Base-by-base conservation (phyloP, 2,113 vertebrate genomes). In the Antennarius striatus region DNA sequence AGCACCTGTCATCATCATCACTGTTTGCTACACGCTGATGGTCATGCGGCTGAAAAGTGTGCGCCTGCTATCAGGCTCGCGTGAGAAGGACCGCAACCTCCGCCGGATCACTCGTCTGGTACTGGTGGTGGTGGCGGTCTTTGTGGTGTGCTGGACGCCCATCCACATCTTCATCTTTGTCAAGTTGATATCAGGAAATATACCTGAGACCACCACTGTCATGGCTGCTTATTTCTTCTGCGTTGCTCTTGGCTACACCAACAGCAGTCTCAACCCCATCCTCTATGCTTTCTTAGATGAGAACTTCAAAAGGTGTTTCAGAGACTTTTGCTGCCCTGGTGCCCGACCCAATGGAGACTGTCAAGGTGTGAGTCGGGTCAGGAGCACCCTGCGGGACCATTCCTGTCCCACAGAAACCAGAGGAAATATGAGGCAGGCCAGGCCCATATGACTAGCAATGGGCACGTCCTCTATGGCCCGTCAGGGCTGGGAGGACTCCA, bases 361-460 rank as follows among this genome's bases (percentile, higher is more conserved):
- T 11, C 93, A 93, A 56, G 93, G 89, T 32, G 91, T 92, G 46
- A 95, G 87, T 68, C 91, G 94, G 65, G 93, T 96, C 65, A 91
- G 94, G 79, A 98, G 93, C 84, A 95, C 94, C 0, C 77, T 96
- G 15, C 90, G 95, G 16, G 94, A 96, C 57, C 92, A 95, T 0
- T 71, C 95, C 0, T 96, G 94, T 61, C 93, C 93, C 0, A 85
- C 92, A 0, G 94, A 93, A 4, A 13, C 63, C 82, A 68, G 87
- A 85, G 73, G 84, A 40, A 73, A 91, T 30, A 9, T 84, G 82
- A 85, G 86, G 83, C 77, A 77, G 45, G 94, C 94, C 68, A 94
- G 95, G 67, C 93, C 95, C 0, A 96, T 96, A 97, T 99, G 97
- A 98, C 97, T 98, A 98, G 96, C 93, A 82, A 91, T 97, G 94